Base-by-base conservation (phyloP, 2,797 vertebrate species). In the Oreochromis mossambicus region DNA sequence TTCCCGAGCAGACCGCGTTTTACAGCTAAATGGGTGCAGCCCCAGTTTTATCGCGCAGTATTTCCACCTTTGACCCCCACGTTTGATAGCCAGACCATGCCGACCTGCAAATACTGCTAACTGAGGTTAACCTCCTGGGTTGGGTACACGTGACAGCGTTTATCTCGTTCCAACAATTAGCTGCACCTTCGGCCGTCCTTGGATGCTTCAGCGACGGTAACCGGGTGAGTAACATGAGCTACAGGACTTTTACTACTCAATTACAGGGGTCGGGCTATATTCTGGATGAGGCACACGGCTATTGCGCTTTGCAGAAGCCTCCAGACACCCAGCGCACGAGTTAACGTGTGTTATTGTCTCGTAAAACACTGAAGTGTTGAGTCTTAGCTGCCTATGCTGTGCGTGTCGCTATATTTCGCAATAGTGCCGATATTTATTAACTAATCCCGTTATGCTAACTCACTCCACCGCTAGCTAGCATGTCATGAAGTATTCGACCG, bases 151-250 rank as follows among this genome's bases (percentile, higher is more conserved):
- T 95, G 94, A 95, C 89, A 75, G 43, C 56, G 73, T 90, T 86
- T 81, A 86, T 89, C 86, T 92, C 76, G 80, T 83, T 81, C 58
- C 61, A 32, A 34, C 85, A 77, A 70, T 88, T 77, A 80, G 77
- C 82, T 66, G 50, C 86, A 80, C 70, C 89, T 82, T 81, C 70
- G 83, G 32, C 75, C 83, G 88, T 87, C 87, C 83, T 91, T 93
- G 93, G 94, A 95, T 94, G 93, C 88, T 94, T 86, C 92, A 87
- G 86, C 87, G 91, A 94, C 90, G 80, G 86, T 92, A 85, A 92
- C 32, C 56, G 80, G 95, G 95, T 95, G 91, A 95, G 95, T 96
- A 88, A 70, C 81, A 12, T 2, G 77, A 86, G 77, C 81, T 41
- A 52, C 24, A 55, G 41, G 55, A 89, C 81, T 90, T 80, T 29